phyloP scores from a whole-genome alignment of 2,888 invertebrate species.

The Eudemis profundana region DNA sequence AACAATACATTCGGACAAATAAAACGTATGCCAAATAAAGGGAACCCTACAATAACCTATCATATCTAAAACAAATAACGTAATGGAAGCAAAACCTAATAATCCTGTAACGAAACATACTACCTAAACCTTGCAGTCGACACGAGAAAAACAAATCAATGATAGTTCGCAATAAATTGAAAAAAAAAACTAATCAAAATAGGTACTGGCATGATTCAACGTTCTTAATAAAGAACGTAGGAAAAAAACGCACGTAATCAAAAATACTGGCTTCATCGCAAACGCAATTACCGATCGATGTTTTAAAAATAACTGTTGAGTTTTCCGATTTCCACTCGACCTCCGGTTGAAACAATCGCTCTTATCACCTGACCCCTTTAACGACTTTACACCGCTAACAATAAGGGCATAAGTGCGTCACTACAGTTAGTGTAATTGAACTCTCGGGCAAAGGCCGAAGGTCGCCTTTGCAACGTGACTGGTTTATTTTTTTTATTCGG shows the following conservation, averaged over 20 bases:
- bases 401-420: conserved; percentile 56
- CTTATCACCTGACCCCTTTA: conserved; percentile 82
- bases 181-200: not conserved
- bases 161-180: no score
- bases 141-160: no score
- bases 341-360: conserved; percentile 63
- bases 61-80: no score
- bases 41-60: no score
- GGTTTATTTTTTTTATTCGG: conserved; percentile 58
- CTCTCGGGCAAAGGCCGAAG: conserved; percentile 50
- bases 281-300: conserved; percentile 34
- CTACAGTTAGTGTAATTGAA: conserved; percentile 47
- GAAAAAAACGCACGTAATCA: conserved; percentile 6
- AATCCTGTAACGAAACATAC: no score
- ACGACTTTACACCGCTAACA: conserved; percentile 57
- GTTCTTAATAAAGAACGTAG: not conserved
- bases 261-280: conserved; percentile 9
- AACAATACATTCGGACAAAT: no score
- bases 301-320: conserved; percentile 50
- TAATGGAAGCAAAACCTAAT: no score
- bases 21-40: no score
- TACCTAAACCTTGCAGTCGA: no score
- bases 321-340: conserved; percentile 75
- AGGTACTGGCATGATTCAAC: no score
- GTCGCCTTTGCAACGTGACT: conserved; percentile 50